Conservation (phyloP, 2,797 vertebrate species). For the Eospalax fontanierii region DNA sequence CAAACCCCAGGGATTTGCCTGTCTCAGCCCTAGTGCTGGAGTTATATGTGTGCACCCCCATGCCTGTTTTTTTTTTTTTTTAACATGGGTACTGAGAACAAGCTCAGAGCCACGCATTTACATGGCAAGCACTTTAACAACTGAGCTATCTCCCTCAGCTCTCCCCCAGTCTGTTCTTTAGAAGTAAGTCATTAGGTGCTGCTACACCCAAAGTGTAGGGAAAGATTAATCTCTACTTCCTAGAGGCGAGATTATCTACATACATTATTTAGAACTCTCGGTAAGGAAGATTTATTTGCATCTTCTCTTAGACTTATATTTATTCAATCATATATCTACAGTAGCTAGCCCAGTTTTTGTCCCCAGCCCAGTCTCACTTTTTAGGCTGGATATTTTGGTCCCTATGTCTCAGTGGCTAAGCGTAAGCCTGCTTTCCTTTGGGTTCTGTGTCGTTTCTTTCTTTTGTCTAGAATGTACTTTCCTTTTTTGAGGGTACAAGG, state of each 20-base stretch:
- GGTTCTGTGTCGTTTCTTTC: not conserved
- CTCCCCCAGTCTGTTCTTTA: not conserved
- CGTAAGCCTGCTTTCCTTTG: not conserved
- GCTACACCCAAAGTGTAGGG: not conserved
- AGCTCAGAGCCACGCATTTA: too few relatives aligned
- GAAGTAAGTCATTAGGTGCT: not conserved
- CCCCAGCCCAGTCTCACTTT: not conserved
- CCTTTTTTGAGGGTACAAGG: not conserved
- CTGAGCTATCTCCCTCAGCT: too few relatives aligned
- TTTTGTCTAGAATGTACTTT: not conserved
- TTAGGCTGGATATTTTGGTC: not conserved
- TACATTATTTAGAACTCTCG: conserved; percentile 28
- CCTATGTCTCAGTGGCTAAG: not conserved
- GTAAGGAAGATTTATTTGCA: not conserved
- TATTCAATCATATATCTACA: not conserved
- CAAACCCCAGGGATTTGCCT: too few relatives aligned
- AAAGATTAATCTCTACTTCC: not conserved
- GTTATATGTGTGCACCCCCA: too few relatives aligned
- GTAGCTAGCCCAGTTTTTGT: not conserved
- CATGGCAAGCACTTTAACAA: too few relatives aligned
- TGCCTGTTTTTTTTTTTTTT: too few relatives aligned
- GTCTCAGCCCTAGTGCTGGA: too few relatives aligned
- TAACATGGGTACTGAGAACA: too few relatives aligned
- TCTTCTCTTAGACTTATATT: not conserved
- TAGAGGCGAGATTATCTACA: not conserved